A percentile compares a stretch with the other conserved stretches of the same genome.
phyloP scores from a whole-genome alignment of 2,113 vertebrate species.

The Desmodus rotundus region DNA sequence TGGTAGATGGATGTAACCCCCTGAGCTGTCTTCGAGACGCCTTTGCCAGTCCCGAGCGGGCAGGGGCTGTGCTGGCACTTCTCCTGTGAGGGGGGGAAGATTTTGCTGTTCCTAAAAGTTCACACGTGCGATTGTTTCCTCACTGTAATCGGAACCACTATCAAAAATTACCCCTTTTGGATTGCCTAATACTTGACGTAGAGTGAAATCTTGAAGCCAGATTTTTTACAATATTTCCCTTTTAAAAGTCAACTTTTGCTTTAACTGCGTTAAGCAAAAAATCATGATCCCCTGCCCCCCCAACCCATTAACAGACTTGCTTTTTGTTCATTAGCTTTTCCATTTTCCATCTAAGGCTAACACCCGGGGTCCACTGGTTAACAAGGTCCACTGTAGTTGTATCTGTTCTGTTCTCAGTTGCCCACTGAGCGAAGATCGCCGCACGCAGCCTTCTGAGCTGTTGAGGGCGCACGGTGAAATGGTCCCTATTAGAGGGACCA shows the following conservation, averaged over 20 bases:
- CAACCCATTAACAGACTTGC: not conserved
- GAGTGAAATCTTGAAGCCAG: not conserved
- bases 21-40: not conserved
- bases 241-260: conserved; percentile 17
- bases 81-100: not conserved
- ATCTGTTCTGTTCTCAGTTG: not conserved
- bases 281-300: fast-evolving
- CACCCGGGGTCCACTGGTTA: not conserved
- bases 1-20: no score
- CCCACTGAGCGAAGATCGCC: not conserved
- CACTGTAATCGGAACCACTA: not conserved
- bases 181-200: not conserved
- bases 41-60: not conserved
- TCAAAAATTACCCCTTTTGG: not conserved
- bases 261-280: not conserved
- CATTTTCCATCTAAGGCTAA: not conserved
- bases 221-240: not conserved
- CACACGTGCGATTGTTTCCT: not conserved
- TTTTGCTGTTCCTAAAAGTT: not conserved
- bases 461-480: not conserved
- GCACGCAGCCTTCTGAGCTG: not conserved
- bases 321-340: conserved; percentile 24
- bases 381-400: not conserved
- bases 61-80: not conserved
- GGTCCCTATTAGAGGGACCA: not conserved